Conservation (phyloP, 1,140 invertebrate species). For the Temnothorax nylanderi region DNA sequence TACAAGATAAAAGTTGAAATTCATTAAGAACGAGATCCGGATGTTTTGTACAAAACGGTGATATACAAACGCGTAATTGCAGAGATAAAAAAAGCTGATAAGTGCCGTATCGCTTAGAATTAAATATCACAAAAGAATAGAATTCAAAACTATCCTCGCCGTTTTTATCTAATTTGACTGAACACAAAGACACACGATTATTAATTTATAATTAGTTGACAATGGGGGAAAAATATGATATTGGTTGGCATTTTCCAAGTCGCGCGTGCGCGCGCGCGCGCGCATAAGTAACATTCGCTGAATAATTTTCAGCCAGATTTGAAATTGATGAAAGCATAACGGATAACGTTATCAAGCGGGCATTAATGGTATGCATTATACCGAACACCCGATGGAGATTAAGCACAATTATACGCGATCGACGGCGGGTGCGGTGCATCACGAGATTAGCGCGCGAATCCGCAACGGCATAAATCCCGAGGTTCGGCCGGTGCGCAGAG, state of each 20-base stretch:
- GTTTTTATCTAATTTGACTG: neutral
- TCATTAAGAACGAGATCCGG: no score
- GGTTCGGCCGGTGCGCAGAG: slow-evolving; percentile 1
- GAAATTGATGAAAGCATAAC: slow-evolving; percentile 42
- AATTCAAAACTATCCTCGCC: neutral
- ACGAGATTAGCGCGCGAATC: slow-evolving; percentile 42
- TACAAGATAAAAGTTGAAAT: neutral
- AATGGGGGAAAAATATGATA: neutral
- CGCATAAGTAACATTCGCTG: neutral
- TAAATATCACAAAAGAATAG: neutral
- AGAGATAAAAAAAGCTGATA: neutral
- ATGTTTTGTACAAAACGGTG: neutral
- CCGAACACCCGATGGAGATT: slow-evolving; percentile 35
- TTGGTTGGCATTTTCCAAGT: neutral
- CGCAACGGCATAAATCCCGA: slow-evolving; percentile 48
- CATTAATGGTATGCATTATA: slow-evolving; percentile 52
- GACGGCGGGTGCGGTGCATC: slow-evolving; percentile 19
- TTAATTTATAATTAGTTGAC: neutral
- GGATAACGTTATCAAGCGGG: slow-evolving; percentile 45
- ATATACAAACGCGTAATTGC: neutral
- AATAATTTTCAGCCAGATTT: slow-evolving; percentile 36
- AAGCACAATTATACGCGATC: slow-evolving; percentile 52
- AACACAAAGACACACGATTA: neutral
- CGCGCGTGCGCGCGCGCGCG: neutral
- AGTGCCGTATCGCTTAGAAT: neutral